Conservation (phyloP, 1,140 invertebrate genomes). For the Metaphire vulgaris region DNA sequence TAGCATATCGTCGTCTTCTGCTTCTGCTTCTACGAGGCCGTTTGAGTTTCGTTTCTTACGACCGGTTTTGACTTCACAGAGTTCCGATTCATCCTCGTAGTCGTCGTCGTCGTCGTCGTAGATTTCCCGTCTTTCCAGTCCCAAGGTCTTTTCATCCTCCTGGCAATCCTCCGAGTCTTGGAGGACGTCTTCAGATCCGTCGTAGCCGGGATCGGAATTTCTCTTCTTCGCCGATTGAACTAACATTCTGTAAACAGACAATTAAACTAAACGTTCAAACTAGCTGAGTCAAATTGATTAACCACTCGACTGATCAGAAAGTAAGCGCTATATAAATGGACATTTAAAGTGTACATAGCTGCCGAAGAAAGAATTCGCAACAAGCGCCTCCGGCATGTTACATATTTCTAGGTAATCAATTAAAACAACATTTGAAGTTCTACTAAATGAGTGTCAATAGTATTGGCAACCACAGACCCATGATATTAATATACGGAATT, state of each 20-base stretch:
- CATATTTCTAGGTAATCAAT: no score
- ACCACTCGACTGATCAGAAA: no score
- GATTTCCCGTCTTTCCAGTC: not conserved
- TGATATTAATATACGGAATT: no score
- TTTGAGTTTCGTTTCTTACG: not conserved
- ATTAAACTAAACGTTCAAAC: not conserved
- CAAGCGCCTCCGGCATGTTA: no score
- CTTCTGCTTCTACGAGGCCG: no score
- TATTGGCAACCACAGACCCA: no score
- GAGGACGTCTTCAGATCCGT: not conserved
- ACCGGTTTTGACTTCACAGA: not conserved
- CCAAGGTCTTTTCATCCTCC: not conserved
- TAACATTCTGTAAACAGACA: not conserved
- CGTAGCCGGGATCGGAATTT: not conserved
- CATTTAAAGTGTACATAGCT: not conserved
- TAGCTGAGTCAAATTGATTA: no score
- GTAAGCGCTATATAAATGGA: not conserved
- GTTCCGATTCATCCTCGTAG: not conserved
- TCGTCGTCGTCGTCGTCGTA: not conserved
- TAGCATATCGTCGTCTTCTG: not conserved
- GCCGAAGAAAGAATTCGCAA: not conserved
- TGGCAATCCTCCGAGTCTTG: not conserved
- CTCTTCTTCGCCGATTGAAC: not conserved
- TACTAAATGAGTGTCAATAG: no score
- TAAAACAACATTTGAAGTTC: no score